Conservation (phyloP, 2,797 vertebrate species). For the Garrulus glandarius region DNA sequence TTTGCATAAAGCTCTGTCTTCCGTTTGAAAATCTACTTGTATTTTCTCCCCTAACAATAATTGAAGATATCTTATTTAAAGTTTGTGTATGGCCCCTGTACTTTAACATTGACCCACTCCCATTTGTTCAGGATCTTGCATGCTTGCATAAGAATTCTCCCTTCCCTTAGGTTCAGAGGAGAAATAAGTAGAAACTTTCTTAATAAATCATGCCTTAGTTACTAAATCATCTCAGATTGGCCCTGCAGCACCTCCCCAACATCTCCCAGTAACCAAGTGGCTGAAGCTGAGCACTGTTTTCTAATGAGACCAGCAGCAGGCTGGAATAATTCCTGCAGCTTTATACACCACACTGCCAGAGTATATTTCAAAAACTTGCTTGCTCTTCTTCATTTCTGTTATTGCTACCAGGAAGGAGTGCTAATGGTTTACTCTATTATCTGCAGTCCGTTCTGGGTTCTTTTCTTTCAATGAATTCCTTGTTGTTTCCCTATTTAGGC, state of each 20-base stretch:
- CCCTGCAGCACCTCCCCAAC: neutral
- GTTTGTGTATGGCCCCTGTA: neutral
- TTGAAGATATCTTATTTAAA: neutral
- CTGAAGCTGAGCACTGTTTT: neutral
- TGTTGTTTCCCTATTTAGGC: slow-evolving; percentile 13
- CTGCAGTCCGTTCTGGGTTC: neutral
- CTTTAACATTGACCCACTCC: neutral
- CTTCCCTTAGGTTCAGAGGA: neutral
- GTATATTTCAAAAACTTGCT: slow-evolving; percentile 13
- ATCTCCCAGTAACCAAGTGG: neutral
- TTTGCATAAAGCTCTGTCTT: neutral
- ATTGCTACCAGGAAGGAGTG: slow-evolving; percentile 1
- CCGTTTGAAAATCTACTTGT: neutral
- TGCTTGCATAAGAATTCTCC: neutral
- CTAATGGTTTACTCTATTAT: slow-evolving; percentile 42
- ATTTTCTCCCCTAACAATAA: neutral
- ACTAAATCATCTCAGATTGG: neutral
- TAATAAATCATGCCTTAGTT: neutral
- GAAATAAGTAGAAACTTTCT: neutral
- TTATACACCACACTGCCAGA: neutral
- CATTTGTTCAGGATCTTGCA: neutral
- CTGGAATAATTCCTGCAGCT: slow-evolving; percentile 22
- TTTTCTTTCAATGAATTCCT: slow-evolving; percentile 13
- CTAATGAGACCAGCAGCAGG: neutral
- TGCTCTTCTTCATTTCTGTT: slow-evolving; percentile 13